Evolutionary conservation across 2,888 invertebrate genomes (phyloP).

Genomic region (Gerris lacustris): DNA sequence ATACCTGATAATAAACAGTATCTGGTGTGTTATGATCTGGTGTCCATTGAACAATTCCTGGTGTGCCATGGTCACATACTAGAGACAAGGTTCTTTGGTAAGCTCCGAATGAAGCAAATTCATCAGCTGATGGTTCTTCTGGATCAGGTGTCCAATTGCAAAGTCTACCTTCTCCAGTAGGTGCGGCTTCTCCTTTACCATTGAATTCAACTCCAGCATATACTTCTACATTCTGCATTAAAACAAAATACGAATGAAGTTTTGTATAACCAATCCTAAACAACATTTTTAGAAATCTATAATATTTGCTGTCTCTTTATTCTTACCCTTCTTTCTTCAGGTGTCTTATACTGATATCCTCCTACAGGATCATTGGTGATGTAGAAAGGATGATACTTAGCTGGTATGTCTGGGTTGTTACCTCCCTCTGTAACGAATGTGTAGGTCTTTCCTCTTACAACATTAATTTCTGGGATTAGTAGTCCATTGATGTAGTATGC

Average conservation of each 20-base stretch:
- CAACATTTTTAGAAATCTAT: too few relatives aligned
- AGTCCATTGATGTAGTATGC: slow-evolving; percentile 91
- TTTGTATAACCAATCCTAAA: too few relatives aligned
- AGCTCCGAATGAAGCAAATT: slow-evolving; percentile 76
- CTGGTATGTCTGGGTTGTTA: slow-evolving; percentile 59
- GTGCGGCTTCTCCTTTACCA: slow-evolving; percentile 53
- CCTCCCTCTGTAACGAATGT: slow-evolving; percentile 84
- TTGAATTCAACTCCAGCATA: slow-evolving; percentile 67
- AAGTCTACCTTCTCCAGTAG: slow-evolving; percentile 68
- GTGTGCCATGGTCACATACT: slow-evolving; percentile 70
- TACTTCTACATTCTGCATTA: slow-evolving; percentile 55
- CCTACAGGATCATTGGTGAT: slow-evolving; percentile 87
- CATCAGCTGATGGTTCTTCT: slow-evolving; percentile 59
- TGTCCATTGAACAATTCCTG: slow-evolving; percentile 75
- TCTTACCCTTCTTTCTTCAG: slow-evolving; percentile 63
- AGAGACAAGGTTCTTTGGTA: slow-evolving; percentile 74
- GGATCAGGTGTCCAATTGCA: slow-evolving; percentile 78
- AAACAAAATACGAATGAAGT: neutral
- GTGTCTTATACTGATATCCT: slow-evolving; percentile 70
- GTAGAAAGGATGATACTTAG: slow-evolving; percentile 83
- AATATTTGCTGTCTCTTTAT: neutral
- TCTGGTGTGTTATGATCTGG: slow-evolving; percentile 78
- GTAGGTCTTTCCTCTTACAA: slow-evolving; percentile 74
- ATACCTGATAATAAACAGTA: slow-evolving; percentile 82
- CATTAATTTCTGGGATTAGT: slow-evolving; percentile 79